Base-by-base conservation (phyloP, 1,140 invertebrate species). In the Triops longicaudatus region DNA sequence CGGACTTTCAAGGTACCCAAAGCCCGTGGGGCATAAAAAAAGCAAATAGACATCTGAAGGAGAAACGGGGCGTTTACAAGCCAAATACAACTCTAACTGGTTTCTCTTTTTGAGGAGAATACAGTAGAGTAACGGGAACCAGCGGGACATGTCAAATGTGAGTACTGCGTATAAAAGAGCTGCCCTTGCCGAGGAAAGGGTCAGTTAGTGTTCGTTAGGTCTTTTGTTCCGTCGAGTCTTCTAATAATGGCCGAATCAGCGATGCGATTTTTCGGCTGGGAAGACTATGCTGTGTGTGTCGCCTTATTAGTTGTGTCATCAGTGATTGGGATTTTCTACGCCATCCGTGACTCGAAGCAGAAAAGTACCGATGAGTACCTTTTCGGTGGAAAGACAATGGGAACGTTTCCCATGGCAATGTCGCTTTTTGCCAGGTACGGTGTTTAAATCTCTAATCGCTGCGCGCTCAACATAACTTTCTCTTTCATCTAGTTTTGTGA, bases 281-380 rank as follows among this genome's bases (percentile, higher is more conserved):
- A 41, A 31, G 79, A 79, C 44, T 79, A 79, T 72, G 28, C 73
- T 31, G 75, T 79, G 22, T 75, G 73, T 74, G 26, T 74, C 31
- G 14, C 43, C 9, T 26, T 63, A 6, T 73, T 78, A n/a, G 4
- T 79, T 14, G 9, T 73, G 11, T 72, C 78, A 2, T 26, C 71
- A 14, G 28, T 63, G 26, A 85, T 85, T 28, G 84, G 84, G 7
- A 72, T 84, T 26, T 85, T 80, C 76, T 83, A 83, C 79, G 85
- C 82, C 17, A 82, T 81, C 31, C 82, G 81, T 50, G 84, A 84
- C 75, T 77, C 83, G 12, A 83, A 82, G 50, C 81, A 82, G 74
- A 82, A 81, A 37, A 82, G 81, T 0, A 80, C 82, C 5, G 78
- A 82, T 0, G 82, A 85, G 17, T 85, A 84, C 76, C 80, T 85